phyloP scores from a whole-genome alignment of 2,888 invertebrate genomes.

The Drosophila merina region DNA sequence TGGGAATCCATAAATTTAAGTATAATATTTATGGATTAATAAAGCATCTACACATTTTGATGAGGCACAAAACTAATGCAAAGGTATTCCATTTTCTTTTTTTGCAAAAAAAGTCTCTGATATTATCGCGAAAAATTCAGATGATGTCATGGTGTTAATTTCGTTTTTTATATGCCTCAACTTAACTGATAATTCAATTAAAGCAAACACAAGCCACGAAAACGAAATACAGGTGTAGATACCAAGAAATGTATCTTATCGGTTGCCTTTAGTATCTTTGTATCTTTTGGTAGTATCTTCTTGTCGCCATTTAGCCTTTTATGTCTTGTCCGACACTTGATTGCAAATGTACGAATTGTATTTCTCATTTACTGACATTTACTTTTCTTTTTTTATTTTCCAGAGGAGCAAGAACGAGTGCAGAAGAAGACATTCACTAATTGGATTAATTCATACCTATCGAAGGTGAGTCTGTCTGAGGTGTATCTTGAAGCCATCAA shows the following conservation, averaged over 20 bases:
- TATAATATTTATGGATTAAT: neutral
- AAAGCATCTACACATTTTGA: constrained; percentile 2
- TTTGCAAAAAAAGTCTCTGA: constrained; percentile 7
- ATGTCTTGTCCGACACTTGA: constrained; percentile 56
- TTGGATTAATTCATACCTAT: constrained; percentile 99
- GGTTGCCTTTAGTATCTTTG: constrained; percentile 44
- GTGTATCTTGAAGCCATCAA: constrained; percentile 29
- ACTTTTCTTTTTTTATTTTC: constrained; percentile 82
- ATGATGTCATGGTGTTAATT: constrained; percentile 65
- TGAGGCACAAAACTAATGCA: neutral
- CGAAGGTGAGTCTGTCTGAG: constrained; percentile 89
- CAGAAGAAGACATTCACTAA: constrained; percentile 99
- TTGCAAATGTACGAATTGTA: constrained; percentile 46
- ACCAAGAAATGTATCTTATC: constrained; percentile 66
- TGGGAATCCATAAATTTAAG: neutral
- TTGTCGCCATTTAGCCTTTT: constrained; percentile 42
- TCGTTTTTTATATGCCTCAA: constrained; percentile 32
- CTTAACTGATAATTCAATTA: constrained; percentile 74
- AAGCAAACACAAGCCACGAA: constrained; percentile 57
- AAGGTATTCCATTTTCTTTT: neutral
- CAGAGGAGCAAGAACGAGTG: constrained; percentile 99
- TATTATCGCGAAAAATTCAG: constrained; percentile 24
- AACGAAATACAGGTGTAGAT: constrained; percentile 24
- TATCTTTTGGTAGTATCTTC: constrained; percentile 41
- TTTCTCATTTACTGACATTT: constrained; percentile 51